Evolutionary conservation across 2,797 vertebrate genomes (phyloP).

Genomic region (Enoplosus armatus): DNA sequence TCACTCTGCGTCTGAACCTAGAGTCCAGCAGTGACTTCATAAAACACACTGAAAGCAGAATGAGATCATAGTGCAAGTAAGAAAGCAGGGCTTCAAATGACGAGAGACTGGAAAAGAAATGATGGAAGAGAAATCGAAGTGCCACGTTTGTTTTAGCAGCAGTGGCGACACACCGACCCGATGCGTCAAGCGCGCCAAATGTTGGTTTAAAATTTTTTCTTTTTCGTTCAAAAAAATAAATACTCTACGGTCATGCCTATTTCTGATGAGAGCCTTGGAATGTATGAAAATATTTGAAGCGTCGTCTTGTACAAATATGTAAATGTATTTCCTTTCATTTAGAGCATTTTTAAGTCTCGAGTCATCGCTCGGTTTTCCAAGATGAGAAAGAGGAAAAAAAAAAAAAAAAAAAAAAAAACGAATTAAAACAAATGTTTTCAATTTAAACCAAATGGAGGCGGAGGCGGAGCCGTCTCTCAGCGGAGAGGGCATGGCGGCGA

Average conservation of each 20-base stretch:
- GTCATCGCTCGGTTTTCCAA: too few species aligned
- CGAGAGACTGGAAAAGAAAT: not conserved
- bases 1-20: not conserved
- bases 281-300: constrained; percentile 69
- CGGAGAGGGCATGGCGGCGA: not conserved
- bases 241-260: constrained; percentile 23
- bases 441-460: constrained; percentile 13
- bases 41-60: constrained; percentile 24
- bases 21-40: not conserved
- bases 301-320: constrained; percentile 25
- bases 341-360: not conserved
- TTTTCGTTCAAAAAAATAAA: too few species aligned
- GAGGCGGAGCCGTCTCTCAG: not conserved
- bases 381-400: too few species aligned
- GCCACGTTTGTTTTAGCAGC: constrained; percentile 48
- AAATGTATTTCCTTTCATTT: constrained; percentile 1
- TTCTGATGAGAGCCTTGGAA: constrained; percentile 60
- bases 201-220: constrained; percentile 35
- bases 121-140: constrained; percentile 1
- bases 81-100: constrained; percentile 29
- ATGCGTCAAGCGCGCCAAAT: constrained; percentile 16
- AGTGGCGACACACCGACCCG: constrained; percentile 14
- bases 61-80: constrained; percentile 55
- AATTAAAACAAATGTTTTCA: not conserved
- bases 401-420: too few species aligned